phyloP scores from a whole-genome alignment of 2,113 vertebrate species.

The Opisthocomus hoazin region DNA sequence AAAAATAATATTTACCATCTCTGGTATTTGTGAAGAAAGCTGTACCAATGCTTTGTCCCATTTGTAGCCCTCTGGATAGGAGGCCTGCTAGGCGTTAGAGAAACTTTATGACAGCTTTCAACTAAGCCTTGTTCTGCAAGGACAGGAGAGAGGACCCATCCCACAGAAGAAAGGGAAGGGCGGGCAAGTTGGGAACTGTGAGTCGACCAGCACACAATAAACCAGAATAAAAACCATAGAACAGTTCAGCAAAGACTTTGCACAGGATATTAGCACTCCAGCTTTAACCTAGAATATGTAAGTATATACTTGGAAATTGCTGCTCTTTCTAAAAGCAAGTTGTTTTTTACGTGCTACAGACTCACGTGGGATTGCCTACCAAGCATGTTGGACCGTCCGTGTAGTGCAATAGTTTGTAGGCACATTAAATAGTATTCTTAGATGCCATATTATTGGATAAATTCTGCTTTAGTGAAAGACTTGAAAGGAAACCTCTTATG shows the following conservation, averaged over 20 bases:
- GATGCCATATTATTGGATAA: neutral
- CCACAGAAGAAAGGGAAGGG: neutral
- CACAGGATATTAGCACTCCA: neutral
- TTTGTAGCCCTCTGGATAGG: neutral
- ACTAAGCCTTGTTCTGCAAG: neutral
- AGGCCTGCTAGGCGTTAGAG: neutral
- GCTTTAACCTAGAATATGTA: neutral
- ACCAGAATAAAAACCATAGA: neutral
- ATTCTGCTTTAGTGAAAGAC: neutral
- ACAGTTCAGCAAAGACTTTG: neutral
- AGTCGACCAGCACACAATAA: neutral
- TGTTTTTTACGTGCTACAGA: accelerated
- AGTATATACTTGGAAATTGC: neutral
- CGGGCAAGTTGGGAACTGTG: neutral
- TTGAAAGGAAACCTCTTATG: neutral
- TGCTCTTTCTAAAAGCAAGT: neutral
- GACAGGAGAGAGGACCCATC: neutral
- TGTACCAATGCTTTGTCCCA: neutral
- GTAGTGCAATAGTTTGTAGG: neutral
- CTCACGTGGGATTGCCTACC: neutral
- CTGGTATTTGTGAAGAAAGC: neutral
- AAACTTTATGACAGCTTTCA: neutral
- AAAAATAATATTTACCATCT: neutral
- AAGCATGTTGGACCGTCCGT: neutral
- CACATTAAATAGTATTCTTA: neutral